phyloP scores from a whole-genome alignment of 2,113 vertebrate species.

The Carettochelys insculpta region DNA sequence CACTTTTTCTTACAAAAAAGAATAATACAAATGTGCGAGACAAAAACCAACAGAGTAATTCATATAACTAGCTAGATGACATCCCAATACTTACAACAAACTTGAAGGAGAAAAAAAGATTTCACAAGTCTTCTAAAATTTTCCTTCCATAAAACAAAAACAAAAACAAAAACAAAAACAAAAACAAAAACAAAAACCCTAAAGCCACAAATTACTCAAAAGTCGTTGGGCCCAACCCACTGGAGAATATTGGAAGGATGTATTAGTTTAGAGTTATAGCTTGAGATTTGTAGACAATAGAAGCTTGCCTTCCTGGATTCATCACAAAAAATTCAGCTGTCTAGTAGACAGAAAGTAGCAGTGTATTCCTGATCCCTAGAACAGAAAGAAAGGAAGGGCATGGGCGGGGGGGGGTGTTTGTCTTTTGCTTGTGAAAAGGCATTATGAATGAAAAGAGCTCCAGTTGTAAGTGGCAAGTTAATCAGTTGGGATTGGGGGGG shows the following conservation, averaged over 20 bases:
- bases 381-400: neutral
- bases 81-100: neutral
- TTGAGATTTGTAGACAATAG: neutral
- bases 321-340: neutral
- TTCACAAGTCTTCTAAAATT: neutral
- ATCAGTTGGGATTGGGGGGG: neutral
- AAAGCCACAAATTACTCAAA: neutral
- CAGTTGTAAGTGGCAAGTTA: neutral
- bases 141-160: neutral
- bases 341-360: neutral
- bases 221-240: neutral
- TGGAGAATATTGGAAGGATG: neutral
- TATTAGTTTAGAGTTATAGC: neutral
- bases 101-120: neutral
- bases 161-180: neutral
- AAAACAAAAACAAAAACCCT: neutral
- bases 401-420: neutral
- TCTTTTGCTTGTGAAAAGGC: neutral
- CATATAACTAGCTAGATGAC: neutral
- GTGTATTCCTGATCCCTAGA: neutral
- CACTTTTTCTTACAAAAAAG: constrained; percentile 21
- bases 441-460: neutral
- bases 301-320: neutral
- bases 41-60: neutral
- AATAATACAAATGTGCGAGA: neutral